phyloP scores from a whole-genome alignment of 2,113 vertebrate genomes.

The Notothenia coriiceps region DNA sequence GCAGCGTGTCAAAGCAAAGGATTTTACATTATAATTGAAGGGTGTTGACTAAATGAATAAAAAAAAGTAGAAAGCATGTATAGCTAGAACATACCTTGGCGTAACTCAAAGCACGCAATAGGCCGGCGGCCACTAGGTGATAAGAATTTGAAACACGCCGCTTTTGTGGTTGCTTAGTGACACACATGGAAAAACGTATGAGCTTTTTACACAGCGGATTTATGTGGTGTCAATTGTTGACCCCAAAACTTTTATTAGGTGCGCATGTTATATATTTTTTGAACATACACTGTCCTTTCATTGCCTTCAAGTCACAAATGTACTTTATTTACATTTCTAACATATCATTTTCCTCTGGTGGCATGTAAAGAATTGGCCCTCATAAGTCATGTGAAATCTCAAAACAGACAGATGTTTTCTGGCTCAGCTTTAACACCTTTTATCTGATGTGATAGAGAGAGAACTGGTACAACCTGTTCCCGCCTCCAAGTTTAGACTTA shows the following conservation, averaged over 20 bases:
- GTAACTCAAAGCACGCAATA: conserved; percentile 6
- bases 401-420: conserved; percentile 16
- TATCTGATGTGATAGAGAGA: conserved; percentile 38
- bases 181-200: conserved; percentile 1
- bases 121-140: neutral
- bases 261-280: neutral
- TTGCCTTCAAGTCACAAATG: neutral
- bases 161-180: conserved; percentile 34
- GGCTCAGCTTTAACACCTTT: conserved; percentile 29
- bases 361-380: neutral
- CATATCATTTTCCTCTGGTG: neutral
- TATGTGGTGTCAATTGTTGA: neutral
- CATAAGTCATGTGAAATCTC: conserved; percentile 14
- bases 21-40: conserved; percentile 8
- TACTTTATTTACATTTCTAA: neutral
- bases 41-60: neutral
- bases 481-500: conserved; percentile 15
- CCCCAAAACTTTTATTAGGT: neutral
- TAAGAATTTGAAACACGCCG: conserved; percentile 45
- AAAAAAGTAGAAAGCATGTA: neutral
- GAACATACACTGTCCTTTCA: neutral
- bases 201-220: conserved; percentile 3
- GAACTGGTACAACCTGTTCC: conserved; percentile 66
- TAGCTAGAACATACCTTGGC: conserved; percentile 3
- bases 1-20: neutral